A percentile compares a stretch with the other conserved stretches of the same genome.
phyloP scores from a whole-genome alignment of 2,888 invertebrate species.

The Alentia gelatinosa region DNA sequence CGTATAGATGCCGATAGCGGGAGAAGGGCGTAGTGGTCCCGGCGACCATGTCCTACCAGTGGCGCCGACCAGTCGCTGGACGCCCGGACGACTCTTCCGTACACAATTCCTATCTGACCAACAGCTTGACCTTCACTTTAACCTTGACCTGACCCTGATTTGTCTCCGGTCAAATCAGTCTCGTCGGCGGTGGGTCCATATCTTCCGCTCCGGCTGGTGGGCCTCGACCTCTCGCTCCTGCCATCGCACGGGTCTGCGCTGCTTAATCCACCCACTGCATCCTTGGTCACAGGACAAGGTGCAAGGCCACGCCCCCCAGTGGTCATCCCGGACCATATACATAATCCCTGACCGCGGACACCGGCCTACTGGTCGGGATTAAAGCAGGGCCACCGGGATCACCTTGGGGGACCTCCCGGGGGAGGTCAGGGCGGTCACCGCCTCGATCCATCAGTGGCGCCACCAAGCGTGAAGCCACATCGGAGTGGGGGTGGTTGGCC shows the following conservation, averaged over 20 bases:
- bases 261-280: background rate
- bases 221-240: background rate
- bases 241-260: background rate
- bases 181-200: background rate
- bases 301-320: background rate
- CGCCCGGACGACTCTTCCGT: background rate
- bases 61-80: conserved; percentile 15
- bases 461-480: conserved; percentile 48
- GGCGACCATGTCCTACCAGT: background rate
- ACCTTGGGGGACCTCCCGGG: background rate
- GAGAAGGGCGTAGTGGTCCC: background rate
- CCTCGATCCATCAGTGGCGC: conserved; percentile 15
- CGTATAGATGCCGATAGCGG: background rate
- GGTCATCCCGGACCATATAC: background rate
- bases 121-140: background rate
- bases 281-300: conserved; percentile 1
- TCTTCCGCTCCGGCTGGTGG: background rate
- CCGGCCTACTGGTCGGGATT: background rate
- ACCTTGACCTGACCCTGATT: conserved; percentile 51
- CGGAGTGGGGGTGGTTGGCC: background rate
- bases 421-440: background rate
- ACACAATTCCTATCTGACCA: conserved; percentile 38
- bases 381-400: background rate
- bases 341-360: background rate
- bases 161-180: conserved; percentile 26